Conservation (phyloP, 2,888 invertebrate species). For the Polietes domitor region DNA sequence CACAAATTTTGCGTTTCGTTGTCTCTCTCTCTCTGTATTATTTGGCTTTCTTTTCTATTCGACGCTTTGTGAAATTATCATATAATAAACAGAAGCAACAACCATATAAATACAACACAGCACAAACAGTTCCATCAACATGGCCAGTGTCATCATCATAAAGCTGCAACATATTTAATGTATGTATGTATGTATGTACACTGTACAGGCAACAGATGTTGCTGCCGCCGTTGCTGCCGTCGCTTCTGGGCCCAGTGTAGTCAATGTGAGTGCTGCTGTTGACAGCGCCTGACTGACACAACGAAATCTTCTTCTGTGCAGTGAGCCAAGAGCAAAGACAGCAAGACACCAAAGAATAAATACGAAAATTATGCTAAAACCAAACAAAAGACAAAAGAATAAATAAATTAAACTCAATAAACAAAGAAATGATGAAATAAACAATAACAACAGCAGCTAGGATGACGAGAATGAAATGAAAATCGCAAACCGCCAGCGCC, state of each 20-base stretch:
- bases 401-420: conserved; percentile 38
- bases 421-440: conserved; percentile 29
- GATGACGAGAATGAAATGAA: neutral
- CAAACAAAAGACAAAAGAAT: conserved; percentile 34
- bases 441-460: neutral
- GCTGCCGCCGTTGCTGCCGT: neutral
- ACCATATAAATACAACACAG: neutral
- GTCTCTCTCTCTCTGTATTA: neutral
- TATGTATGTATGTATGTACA: too few relatives aligned
- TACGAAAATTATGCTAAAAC: conserved; percentile 29
- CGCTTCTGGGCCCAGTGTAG: neutral
- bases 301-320: neutral
- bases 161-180: conserved; percentile 6
- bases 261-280: neutral
- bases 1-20: neutral
- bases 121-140: neutral
- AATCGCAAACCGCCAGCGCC: neutral
- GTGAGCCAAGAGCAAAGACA: neutral
- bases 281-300: neutral
- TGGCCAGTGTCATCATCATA: neutral
- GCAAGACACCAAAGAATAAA: conserved; percentile 16
- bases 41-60: neutral
- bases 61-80: conserved; percentile 5
- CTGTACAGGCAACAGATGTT: neutral
- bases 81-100: neutral